phyloP scores from a whole-genome alignment of 2,888 invertebrate species.

The Folsomia candida region DNA sequence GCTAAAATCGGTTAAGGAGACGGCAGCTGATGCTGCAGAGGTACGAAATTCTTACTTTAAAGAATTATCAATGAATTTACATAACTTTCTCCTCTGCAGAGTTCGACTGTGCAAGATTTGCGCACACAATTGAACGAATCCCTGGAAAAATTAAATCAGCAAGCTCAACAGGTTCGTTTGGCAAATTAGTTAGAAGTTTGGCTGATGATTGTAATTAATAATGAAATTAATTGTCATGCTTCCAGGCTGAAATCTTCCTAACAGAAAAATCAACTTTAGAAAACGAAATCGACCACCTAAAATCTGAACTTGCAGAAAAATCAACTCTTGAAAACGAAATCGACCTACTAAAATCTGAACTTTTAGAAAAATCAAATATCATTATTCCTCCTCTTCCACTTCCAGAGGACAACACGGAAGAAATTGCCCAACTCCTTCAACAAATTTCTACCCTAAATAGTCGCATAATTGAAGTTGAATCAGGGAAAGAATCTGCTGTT shows the following conservation, averaged over 20 bases:
- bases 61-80: background rate
- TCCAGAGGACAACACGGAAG: no score
- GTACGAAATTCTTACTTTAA: background rate
- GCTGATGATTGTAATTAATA: background rate
- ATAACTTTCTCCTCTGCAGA: background rate
- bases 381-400: no score
- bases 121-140: background rate
- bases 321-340: no score
- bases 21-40: background rate
- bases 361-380: no score
- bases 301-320: no score
- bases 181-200: background rate
- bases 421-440: no score
- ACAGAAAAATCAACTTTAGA: constrained; percentile 3
- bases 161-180: background rate
- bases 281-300: constrained; percentile 69
- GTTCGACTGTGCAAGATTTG: background rate
- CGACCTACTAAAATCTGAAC: no score
- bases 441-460: no score
- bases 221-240: background rate
- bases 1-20: constrained; percentile 28
- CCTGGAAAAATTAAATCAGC: background rate
- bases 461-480: no score
- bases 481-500: no score
- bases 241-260: background rate